Percentiles rank a stretch among this genome's conserved stretches.
These are phyloP conservation scores for Rhinella marina DNA, from an alignment of 2,797 vertebrate species.

Conservation along the genomic window DNA sequence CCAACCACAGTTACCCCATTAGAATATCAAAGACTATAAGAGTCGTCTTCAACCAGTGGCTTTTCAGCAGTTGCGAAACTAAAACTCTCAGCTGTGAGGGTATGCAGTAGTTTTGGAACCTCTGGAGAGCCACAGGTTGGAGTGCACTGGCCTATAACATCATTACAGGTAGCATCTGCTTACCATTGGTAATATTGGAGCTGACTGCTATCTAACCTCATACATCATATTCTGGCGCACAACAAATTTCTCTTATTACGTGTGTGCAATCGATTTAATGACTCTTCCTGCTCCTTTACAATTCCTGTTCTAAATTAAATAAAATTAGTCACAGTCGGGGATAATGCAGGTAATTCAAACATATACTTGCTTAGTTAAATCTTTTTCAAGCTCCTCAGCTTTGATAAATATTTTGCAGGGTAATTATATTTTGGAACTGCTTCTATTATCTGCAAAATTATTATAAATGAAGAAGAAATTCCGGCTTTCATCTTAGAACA, in stretches of 20 bases:
- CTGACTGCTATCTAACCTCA: constrained; percentile 1
- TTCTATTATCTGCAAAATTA: constrained; percentile 30
- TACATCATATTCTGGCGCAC: constrained; percentile 29
- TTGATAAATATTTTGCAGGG: constrained; percentile 49
- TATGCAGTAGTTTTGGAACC: not conserved
- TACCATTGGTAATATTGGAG: not conserved
- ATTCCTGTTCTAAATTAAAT: constrained; percentile 50
- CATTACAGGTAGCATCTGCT: not conserved
- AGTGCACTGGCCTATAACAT: not conserved
- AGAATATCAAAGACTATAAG: not conserved
- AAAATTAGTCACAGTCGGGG: constrained; percentile 38
- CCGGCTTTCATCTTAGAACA: constrained; percentile 36
- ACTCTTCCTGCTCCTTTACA: constrained; percentile 24
- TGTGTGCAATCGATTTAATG: constrained; percentile 42
- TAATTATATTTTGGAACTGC: constrained; percentile 42
- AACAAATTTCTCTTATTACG: constrained; percentile 43
- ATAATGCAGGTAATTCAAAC: constrained; percentile 45
- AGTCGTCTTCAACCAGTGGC: not conserved
- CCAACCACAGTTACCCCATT: too few species aligned
- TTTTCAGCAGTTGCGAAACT: not conserved
- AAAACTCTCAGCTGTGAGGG: not conserved
- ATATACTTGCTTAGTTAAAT: constrained; percentile 27
- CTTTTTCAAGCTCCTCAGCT: constrained; percentile 24
- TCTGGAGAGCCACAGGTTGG: not conserved
- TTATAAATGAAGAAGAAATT: constrained; percentile 35